Base-by-base conservation (phyloP, 2,888 invertebrate genomes). In the Drosophila austrosaltans region DNA sequence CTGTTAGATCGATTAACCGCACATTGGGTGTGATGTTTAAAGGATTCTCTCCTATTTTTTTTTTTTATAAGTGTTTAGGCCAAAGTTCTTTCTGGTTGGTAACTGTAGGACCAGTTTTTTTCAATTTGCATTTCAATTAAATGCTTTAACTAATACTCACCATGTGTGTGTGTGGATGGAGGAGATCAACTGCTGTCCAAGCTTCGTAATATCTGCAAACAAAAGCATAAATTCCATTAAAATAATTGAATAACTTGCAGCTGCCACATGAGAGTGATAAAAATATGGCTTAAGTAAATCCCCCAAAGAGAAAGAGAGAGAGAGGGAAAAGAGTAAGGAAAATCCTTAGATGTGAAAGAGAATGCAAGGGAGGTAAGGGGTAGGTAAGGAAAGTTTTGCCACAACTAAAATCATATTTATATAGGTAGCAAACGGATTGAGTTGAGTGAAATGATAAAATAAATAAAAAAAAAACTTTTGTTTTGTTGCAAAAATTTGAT, bases 211-310 rank as follows among this genome's bases (percentile, higher is more conserved):
- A 68, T 66, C 72, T 72, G 76, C 64, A 73, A 80, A 63, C 59
- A 69, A 65, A 71, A 71, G 63, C 66, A 66, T 44, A 63, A 44
- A 79, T 85, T 81, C 83, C 76, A 87, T 89, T 87, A 87, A 82
- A 87, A 82, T 87, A 89, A 85, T 87, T 89, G 83, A 87, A 89
- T 89, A 85, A 85, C 76, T 89, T 89, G 70, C 73, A 77, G 75
- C 72, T 78, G 77, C 72, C 76, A 76, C 69, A 77, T 75, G 69
- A 63, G 72, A 73, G 71, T 66, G 69, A 66, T 71, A 66, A 57
- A 70, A 77, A 73, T 71, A 67, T 68, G 76, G 89, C 85, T 89
- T 79, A 87, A 85, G 87, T 74, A 77, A 87, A 89, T 87, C 79
- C 81, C 63, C 63, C 28, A n/a, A n/a, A 36, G 16, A 16, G 16